Conservation (phyloP, 92 coral and sea anemone genomes). For the Porites cylindrica region DNA sequence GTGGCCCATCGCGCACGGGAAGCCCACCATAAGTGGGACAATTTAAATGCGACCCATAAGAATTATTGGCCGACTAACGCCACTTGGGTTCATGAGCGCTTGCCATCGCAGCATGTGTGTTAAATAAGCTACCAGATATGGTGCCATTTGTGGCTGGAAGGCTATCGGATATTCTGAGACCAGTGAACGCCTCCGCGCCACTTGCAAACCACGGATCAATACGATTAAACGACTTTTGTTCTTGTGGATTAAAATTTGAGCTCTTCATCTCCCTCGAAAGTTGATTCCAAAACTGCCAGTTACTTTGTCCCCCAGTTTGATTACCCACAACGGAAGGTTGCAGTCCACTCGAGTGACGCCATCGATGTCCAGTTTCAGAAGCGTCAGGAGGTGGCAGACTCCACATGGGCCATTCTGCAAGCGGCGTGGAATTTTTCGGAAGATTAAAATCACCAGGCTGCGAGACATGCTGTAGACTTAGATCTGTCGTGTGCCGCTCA, state of each 20-base stretch:
- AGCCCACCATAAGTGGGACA: not conserved
- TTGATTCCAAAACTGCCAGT: constrained; percentile 7
- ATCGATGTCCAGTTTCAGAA: too few species aligned
- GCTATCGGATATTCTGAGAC: not conserved
- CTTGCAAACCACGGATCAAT: not conserved
- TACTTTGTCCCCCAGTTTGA: not conserved
- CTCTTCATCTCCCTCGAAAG: not conserved
- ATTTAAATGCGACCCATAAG: not conserved
- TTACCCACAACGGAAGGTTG: not conserved
- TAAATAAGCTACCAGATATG: not conserved
- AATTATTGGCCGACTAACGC: not conserved
- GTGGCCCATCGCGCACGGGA: not conserved
- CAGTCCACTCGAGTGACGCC: not conserved
- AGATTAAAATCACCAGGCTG: not conserved
- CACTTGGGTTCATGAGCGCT: not conserved
- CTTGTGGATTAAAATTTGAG: not conserved
- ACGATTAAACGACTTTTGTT: not conserved
- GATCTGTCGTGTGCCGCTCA: constrained; percentile 13
- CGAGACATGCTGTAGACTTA: not conserved
- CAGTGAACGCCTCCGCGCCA: not conserved
- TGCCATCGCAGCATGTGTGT: not conserved
- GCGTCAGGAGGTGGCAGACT: not conserved
- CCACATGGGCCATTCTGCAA: not conserved
- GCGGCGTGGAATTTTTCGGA: not conserved
- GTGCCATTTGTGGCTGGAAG: not conserved